Percentiles rank a stretch among this genome's conserved stretches.
Evolutionary conservation across 2,888 invertebrate genomes (phyloP).

Genomic region (Cyrtodaria siliqua): DNA sequence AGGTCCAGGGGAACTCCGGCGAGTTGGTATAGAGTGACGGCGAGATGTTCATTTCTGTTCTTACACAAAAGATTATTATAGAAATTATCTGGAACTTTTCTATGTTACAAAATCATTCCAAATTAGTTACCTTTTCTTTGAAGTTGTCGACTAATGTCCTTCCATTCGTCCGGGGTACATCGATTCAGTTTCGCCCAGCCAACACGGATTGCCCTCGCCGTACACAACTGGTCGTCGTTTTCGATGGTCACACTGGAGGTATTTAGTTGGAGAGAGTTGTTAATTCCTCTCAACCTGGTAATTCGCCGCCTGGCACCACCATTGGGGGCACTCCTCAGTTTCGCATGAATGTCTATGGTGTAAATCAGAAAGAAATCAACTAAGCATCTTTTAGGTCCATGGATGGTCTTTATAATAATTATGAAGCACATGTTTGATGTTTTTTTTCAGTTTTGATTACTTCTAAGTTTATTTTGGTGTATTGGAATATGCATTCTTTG

Average conservation of each 20-base stretch:
- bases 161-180: slow-evolving; percentile 16
- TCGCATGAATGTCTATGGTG: too few species aligned
- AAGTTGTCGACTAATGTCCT: not conserved
- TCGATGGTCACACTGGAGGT: slow-evolving; percentile 30
- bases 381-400: too few species aligned
- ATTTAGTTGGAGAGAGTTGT: slow-evolving; percentile 21
- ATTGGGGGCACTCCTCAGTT: too few species aligned
- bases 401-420: too few species aligned
- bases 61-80: not conserved
- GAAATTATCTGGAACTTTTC: slow-evolving; percentile 13
- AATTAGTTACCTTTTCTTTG: slow-evolving; percentile 1
- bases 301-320: slow-evolving; percentile 19
- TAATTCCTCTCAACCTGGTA: slow-evolving; percentile 21
- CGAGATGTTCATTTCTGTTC: slow-evolving; percentile 15
- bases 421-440: too few species aligned
- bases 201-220: slow-evolving; percentile 18
- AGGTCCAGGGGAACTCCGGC: slow-evolving; percentile 19
- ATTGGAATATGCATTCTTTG: too few species aligned
- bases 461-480: too few species aligned
- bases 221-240: slow-evolving; percentile 34
- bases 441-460: too few species aligned
- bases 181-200: slow-evolving; percentile 16
- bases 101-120: slow-evolving; percentile 2
- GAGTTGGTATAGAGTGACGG: slow-evolving; percentile 11
- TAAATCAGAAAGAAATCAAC: too few species aligned